These are phyloP conservation scores for Liasis olivaceus DNA, from an alignment of 2,797 vertebrate genomes.

Conservation along the genomic window DNA sequence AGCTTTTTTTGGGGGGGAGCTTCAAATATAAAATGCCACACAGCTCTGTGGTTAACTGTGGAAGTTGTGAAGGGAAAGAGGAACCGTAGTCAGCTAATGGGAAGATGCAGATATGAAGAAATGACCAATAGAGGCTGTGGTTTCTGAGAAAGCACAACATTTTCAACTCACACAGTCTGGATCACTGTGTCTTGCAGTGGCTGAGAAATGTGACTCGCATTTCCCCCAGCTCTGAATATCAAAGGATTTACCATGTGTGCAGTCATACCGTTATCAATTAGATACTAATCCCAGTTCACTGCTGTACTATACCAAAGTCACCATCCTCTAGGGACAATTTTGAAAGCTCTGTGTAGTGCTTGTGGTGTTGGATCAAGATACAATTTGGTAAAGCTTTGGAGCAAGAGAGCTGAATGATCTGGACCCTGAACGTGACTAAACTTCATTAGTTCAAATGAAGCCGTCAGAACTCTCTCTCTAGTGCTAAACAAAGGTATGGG, in stretches of 20 bases:
- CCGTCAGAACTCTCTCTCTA: background rate
- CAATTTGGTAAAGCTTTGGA: background rate
- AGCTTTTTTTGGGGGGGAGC: background rate
- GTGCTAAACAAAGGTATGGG: background rate
- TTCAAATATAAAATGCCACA: background rate
- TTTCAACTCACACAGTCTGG: background rate
- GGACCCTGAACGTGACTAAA: background rate
- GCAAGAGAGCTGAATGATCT: background rate
- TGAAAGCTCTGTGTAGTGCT: background rate
- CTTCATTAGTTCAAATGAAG: background rate
- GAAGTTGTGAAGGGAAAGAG: background rate
- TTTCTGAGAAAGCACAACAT: background rate
- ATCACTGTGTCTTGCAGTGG: background rate
- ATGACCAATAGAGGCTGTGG: background rate
- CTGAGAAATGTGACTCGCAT: background rate
- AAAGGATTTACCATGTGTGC: background rate
- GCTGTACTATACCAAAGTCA: background rate
- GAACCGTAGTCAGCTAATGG: background rate
- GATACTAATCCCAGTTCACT: background rate
- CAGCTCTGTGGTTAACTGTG: background rate
- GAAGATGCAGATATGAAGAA: background rate
- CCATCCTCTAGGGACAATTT: background rate
- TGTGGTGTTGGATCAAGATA: background rate
- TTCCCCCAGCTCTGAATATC: background rate
- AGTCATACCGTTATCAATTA: background rate